Base-by-base conservation (phyloP, 2,113 vertebrate species). In the Hydropotes inermis region DNA sequence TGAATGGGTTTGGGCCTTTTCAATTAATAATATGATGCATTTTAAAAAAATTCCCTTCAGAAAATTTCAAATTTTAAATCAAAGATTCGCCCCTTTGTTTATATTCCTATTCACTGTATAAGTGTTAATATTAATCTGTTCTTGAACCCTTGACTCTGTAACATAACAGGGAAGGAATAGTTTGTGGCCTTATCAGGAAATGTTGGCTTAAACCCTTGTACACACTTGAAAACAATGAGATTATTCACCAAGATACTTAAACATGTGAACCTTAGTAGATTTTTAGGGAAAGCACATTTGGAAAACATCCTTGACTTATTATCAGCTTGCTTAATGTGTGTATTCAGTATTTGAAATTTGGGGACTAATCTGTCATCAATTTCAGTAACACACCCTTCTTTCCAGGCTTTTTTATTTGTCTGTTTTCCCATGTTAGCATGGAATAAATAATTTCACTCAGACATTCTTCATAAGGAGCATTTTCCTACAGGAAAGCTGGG, bases 161-260 rank as follows among this genome's bases (percentile, higher is more conserved):
- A n/a, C 19, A 27, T 78, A 95, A 61, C 36, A 67, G 28, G 21
- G 54, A 95, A 94, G 47, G 52, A 87, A 91, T 25, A 91, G 15
- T 47, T 25, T 91, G 82, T 88, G 85, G 9, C 54, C 57, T 58
- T 97, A 47, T 89, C 30, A 15, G 33, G 16, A 87, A 91, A 89
- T 67, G 14, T 85, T 95, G 95, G 82, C 86, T 86, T 57, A 47
- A 28, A 60, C 47, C 23, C 10, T 10, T 86, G 27, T 57, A 67
- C 16, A 36, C 39, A 93, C 25, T 91, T 91, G 54, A 91, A 97
- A 97, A 96, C 86, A 93, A 95, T 82, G 82, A 82, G 16, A 89
- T 70, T 82, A 78, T 57, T 93, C 86, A 74, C 23, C 12, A 67
- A 88, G 57, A 91, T 39, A 28, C 21, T 91, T 81, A 25, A 50